Conservation (phyloP, 1,140 invertebrate genomes). For the Alviniconcha marisindica region DNA sequence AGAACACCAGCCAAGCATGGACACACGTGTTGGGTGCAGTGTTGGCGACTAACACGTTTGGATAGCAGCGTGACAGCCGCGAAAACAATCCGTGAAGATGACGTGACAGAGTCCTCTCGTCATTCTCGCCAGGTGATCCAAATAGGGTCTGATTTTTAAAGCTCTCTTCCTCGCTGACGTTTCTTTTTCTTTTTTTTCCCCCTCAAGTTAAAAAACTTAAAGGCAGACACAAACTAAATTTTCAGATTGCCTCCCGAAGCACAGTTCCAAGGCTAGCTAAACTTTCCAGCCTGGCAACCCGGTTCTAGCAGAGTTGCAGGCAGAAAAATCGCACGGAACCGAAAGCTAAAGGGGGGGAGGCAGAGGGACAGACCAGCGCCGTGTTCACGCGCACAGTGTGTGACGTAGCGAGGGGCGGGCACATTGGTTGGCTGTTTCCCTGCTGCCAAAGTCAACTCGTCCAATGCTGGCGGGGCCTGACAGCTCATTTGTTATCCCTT, state of each 20-base stretch:
- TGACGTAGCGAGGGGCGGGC: conserved; percentile 48
- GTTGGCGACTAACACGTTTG: not conserved
- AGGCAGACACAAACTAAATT: too few relatives aligned
- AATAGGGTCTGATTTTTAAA: too few relatives aligned
- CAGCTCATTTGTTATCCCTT: conserved; percentile 73
- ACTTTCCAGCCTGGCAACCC: not conserved
- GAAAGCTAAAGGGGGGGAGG: not conserved
- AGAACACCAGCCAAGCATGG: conserved; percentile 7
- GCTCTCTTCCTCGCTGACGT: too few relatives aligned
- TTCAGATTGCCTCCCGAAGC: too few relatives aligned
- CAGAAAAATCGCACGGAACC: not conserved
- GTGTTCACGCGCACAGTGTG: conserved; percentile 35
- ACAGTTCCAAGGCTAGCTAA: not conserved
- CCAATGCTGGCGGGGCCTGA: conserved; percentile 65
- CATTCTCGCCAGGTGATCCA: too few relatives aligned
- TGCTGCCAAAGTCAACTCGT: conserved; percentile 62
- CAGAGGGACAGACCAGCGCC: not conserved
- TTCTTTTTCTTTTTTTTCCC: too few relatives aligned
- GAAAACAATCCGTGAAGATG: too few relatives aligned
- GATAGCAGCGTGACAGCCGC: not conserved
- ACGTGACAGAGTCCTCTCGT: too few relatives aligned
- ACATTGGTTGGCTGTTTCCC: conserved; percentile 46
- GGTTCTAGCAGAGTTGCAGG: not conserved
- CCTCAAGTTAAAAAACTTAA: too few relatives aligned
- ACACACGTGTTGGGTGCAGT: not conserved